phyloP scores from a whole-genome alignment of 2,888 invertebrate genomes.

The Tenthredo amoena region DNA sequence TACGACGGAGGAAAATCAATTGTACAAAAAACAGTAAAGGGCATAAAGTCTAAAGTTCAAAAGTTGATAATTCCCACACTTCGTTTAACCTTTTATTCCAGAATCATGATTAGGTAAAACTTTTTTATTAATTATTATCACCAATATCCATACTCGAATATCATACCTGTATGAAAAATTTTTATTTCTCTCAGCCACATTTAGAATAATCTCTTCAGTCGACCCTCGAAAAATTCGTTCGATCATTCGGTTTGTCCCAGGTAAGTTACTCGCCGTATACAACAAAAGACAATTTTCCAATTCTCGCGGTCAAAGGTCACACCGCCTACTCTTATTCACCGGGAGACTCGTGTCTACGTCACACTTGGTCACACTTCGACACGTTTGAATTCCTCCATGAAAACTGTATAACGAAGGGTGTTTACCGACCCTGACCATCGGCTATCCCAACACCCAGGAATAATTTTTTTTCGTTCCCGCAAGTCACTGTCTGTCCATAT shows the following conservation, averaged over 20 bases:
- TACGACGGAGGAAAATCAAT: slow-evolving; percentile 19
- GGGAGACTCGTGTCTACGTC: slow-evolving; percentile 35
- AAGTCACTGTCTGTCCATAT: background rate
- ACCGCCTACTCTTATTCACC: slow-evolving; percentile 43
- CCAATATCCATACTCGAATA: background rate
- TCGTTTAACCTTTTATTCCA: background rate
- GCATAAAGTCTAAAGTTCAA: background rate
- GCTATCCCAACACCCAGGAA: slow-evolving; percentile 26
- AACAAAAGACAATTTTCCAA: slow-evolving; percentile 44
- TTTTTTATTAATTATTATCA: background rate
- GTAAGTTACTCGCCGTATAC: slow-evolving; percentile 22
- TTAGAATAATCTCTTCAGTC: background rate
- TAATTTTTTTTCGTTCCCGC: background rate
- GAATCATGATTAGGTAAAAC: too few species aligned
- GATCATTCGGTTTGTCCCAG: background rate
- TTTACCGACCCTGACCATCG: slow-evolving; percentile 39
- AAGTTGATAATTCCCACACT: background rate
- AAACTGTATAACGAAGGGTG: slow-evolving; percentile 50
- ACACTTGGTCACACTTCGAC: slow-evolving; percentile 58
- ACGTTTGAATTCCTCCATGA: slow-evolving; percentile 59
- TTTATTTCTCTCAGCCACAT: background rate
- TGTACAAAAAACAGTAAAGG: background rate
- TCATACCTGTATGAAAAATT: background rate
- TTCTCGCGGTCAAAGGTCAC: slow-evolving; percentile 43
- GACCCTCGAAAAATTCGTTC: slow-evolving; percentile 12